Conservation (phyloP, 2,797 vertebrate species). For the Chlorospingus flavigularis region DNA sequence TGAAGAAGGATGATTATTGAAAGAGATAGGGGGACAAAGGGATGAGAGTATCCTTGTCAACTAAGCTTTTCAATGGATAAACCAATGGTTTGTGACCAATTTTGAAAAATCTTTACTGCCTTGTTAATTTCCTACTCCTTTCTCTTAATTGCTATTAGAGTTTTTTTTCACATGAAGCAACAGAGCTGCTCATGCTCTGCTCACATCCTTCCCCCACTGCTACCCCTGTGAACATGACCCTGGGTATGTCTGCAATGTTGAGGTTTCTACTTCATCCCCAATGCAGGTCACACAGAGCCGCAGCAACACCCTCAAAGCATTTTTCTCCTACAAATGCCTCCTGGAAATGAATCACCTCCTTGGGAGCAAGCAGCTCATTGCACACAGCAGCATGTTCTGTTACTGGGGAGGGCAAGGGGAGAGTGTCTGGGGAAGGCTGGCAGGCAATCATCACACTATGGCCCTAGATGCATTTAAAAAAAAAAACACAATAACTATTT, state of each 20-base stretch:
- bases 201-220: background rate
- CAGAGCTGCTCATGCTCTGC: background rate
- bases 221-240: background rate
- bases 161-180: constrained; percentile 26
- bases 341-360: constrained; percentile 3
- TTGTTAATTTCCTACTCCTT: constrained; percentile 14
- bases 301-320: background rate
- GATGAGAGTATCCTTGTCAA: constrained; percentile 21
- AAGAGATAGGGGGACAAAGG: constrained; percentile 47
- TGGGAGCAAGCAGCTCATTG: background rate
- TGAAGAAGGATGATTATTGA: constrained; percentile 57
- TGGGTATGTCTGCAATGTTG: background rate
- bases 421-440: background rate
- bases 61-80: constrained; percentile 21
- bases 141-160: constrained; percentile 18
- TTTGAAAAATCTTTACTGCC: constrained; percentile 10
- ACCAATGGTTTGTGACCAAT: background rate
- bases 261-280: background rate
- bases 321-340: background rate
- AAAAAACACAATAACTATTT: background rate
- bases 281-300: constrained; percentile 27
- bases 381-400: fast-evolving
- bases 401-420: background rate
- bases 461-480: background rate
- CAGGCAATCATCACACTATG: background rate